A percentile compares a stretch with the other conserved stretches of the same genome.
Conservation (phyloP, 2,888 invertebrate genomes). For the Tinea semifulvella region DNA sequence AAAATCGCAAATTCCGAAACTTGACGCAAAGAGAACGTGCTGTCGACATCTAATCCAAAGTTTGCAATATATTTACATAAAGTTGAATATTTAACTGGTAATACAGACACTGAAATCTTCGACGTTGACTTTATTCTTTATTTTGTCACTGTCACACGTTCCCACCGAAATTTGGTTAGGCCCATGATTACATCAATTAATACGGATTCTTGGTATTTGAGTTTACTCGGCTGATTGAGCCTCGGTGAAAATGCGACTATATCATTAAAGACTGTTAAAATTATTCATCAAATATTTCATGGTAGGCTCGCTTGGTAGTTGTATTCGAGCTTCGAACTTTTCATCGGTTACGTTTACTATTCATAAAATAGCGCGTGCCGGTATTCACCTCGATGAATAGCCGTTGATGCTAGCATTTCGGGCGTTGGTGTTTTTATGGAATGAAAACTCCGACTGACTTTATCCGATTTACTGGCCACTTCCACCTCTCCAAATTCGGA, state of each 20-base stretch:
- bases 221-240: too few species aligned
- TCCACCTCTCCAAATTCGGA: background rate
- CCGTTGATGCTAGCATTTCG: constrained; percentile 27
- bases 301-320: background rate
- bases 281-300: background rate
- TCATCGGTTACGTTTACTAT: constrained; percentile 19
- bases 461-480: background rate
- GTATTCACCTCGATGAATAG: constrained; percentile 45
- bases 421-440: constrained; percentile 29
- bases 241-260: too few species aligned
- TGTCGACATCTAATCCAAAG: too few species aligned
- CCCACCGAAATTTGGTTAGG: too few species aligned
- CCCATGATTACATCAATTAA: too few species aligned
- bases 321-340: constrained; percentile 1
- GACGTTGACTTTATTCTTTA: too few species aligned
- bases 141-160: too few species aligned
- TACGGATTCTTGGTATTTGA: too few species aligned
- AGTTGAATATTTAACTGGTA: too few species aligned
- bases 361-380: constrained; percentile 54
- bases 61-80: too few species aligned
- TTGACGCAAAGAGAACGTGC: background rate
- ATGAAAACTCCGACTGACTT: constrained; percentile 8
- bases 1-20: constrained; percentile 26
- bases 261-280: background rate
- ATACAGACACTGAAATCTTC: too few species aligned